Evolutionary conservation across 2,113 vertebrate species (phyloP), one percentile per base, ranked within the genome.

Genomic region (Procavia capensis): DNA sequence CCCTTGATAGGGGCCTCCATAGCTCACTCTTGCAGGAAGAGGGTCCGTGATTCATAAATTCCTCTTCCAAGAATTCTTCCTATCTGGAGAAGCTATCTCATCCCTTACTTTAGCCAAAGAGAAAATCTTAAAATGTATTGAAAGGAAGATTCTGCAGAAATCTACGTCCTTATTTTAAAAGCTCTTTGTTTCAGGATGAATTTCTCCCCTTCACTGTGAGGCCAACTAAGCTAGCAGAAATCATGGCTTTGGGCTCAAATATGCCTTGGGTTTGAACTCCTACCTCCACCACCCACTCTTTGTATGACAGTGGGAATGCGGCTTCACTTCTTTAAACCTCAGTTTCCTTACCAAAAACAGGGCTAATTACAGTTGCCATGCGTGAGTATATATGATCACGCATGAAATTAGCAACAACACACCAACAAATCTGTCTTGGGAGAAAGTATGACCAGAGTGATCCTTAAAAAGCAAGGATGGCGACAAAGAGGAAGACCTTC

Each of bases 361-460:
- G 27, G 34, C 50, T 61, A 22, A 36, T 24, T 16, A 36, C 2
- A 80, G n/a, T 4, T 64, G 8, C 34, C 10, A 14, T 25, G 6
- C 1, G 1, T 0, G 6, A 81, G 61, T 5, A 74, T 0, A 54
- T 5, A 74, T 0, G 24, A 17, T 41, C 31, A 36, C 0, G n/a
- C n/a, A n/a, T n/a, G n/a, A n/a, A 1, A 2, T 19, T 5, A 47
- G 25, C 25, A 19, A 39, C 19, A 11, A 27, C 1, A 1, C 5
- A 3, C n/a, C n/a, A n/a, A n/a, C n/a, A n/a, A n/a, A n/a, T n/a
- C n/a, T n/a, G n/a, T n/a, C n/a, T n/a, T n/a, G n/a, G n/a, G n/a
- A n/a, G n/a, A n/a, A n/a, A n/a, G n/a, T n/a, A n/a, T n/a, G n/a
- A n/a, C n/a, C n/a, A n/a, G n/a, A n/a, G n/a, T n/a, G n/a, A n/a